Evolutionary conservation across 2,888 invertebrate species (phyloP).

Genomic region (Cephus pygmeus): DNA sequence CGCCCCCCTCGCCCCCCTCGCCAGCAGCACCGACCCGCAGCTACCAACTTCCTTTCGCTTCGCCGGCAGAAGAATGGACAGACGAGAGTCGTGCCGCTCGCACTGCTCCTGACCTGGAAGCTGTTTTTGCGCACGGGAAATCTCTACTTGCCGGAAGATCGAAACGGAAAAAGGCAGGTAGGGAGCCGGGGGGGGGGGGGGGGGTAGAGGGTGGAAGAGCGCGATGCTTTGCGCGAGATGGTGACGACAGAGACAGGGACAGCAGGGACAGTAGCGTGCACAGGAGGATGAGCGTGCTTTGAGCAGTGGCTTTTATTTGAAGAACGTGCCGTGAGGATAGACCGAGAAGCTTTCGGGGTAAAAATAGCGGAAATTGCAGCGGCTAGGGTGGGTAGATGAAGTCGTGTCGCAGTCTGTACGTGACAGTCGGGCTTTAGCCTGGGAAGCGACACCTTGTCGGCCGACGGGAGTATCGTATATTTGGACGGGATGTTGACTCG

Average conservation of each 20-base stretch:
- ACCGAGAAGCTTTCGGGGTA: slow-evolving; percentile 63
- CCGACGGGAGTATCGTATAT: slow-evolving; percentile 42
- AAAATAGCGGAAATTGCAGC: slow-evolving; percentile 66
- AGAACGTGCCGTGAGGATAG: slow-evolving; percentile 61
- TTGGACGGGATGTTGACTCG: slow-evolving; percentile 55
- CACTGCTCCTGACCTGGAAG: no score
- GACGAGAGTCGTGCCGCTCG: no score
- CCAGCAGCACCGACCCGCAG: not conserved
- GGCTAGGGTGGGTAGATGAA: slow-evolving; percentile 48
- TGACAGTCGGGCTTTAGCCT: slow-evolving; percentile 51
- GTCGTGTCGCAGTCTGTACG: slow-evolving; percentile 57
- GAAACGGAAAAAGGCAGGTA: no score
- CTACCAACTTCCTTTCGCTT: not conserved
- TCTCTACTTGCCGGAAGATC: no score
- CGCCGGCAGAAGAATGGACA: no score
- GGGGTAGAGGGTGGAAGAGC: no score
- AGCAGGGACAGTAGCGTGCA: slow-evolving; percentile 21
- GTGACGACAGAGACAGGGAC: slow-evolving; percentile 43
- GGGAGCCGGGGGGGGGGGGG: no score
- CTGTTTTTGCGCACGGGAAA: no score
- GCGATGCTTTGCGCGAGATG: no score
- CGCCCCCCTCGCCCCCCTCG: no score
- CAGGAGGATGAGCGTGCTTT: not conserved
- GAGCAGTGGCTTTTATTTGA: slow-evolving; percentile 56
- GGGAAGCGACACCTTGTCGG: slow-evolving; percentile 47